These are phyloP conservation scores for Hoplostethus mediterraneus DNA, from an alignment of 2,797 vertebrate species.

Conservation along the genomic window DNA sequence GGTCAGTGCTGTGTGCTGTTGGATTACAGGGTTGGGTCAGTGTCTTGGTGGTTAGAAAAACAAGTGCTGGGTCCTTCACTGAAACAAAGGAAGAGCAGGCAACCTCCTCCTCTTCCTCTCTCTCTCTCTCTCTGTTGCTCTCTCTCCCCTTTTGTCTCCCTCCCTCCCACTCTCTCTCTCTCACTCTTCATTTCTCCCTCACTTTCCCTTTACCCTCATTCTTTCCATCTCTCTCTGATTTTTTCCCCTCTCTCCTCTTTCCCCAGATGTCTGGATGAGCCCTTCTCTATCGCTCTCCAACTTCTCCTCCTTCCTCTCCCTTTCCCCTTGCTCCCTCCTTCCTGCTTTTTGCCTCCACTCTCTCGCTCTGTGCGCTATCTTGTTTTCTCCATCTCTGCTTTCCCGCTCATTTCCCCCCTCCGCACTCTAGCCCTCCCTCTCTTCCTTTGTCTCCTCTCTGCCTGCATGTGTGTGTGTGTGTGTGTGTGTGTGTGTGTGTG, in stretches of 20 bases:
- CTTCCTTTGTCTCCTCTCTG: conserved; percentile 78
- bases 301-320: conserved; percentile 13
- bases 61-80: conserved; percentile 5
- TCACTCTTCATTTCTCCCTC: conserved; percentile 15
- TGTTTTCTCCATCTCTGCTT: conserved; percentile 62
- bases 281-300: conserved; percentile 33
- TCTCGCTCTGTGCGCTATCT: conserved; percentile 58
- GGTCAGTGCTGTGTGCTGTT: conserved; percentile 6
- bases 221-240: conserved; percentile 43
- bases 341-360: conserved; percentile 44
- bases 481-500: conserved; percentile 42
- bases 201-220: conserved; percentile 25
- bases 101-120: conserved; percentile 7
- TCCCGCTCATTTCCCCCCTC: conserved; percentile 75
- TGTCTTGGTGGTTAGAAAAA: conserved; percentile 38
- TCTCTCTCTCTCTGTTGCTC: background rate
- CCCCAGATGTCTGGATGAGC: conserved; percentile 40
- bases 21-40: conserved; percentile 13
- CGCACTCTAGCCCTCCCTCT: conserved; percentile 68
- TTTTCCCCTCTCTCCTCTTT: conserved; percentile 4
- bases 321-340: conserved; percentile 31
- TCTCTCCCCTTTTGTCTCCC: conserved; percentile 25
- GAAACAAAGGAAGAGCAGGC: conserved; percentile 55
- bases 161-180: conserved; percentile 29
- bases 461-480: conserved; percentile 40